A percentile compares a stretch with the other conserved stretches of the same genome.
Conservation (phyloP, 2,113 vertebrate genomes). For the Struthio camelus region DNA sequence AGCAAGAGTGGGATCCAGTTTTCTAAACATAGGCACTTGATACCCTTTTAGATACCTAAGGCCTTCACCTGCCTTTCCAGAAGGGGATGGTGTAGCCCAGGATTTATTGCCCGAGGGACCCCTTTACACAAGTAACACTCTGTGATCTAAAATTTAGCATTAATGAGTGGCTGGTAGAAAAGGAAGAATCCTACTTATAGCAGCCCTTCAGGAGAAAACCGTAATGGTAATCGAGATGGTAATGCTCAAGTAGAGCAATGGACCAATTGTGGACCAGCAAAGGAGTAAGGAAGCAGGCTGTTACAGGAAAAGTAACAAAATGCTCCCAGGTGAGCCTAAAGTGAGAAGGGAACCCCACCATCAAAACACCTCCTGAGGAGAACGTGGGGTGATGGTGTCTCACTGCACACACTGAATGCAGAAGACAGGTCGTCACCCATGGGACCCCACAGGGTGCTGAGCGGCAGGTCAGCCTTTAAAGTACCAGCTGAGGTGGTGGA, state of each 20-base stretch:
- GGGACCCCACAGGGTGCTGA: rapidly evolving
- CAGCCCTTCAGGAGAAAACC: not conserved
- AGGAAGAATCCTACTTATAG: not conserved
- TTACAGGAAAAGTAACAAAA: not conserved
- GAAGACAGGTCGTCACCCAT: not conserved
- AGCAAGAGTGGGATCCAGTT: not conserved
- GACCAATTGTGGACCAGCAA: rapidly evolving
- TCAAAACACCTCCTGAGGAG: not conserved
- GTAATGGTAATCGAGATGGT: no score
- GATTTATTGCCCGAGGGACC: not conserved
- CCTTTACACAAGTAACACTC: not conserved
- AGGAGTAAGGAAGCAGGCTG: not conserved
- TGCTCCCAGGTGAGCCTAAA: not conserved
- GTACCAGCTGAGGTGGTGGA: not conserved
- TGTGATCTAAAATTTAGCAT: not conserved
- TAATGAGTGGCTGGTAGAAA: not conserved
- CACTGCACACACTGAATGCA: not conserved
- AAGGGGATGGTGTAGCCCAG: not conserved
- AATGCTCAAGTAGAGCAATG: not conserved
- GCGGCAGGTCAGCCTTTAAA: not conserved
- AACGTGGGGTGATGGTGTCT: not conserved
- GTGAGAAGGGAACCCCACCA: not conserved
- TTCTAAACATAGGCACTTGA: no score
- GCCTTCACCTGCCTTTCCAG: no score
- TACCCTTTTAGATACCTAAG: no score